Evolutionary conservation across 1,140 invertebrate genomes (phyloP), one percentile per base, ranked within the genome.

Genomic region (Aphis craccivora): DNA sequence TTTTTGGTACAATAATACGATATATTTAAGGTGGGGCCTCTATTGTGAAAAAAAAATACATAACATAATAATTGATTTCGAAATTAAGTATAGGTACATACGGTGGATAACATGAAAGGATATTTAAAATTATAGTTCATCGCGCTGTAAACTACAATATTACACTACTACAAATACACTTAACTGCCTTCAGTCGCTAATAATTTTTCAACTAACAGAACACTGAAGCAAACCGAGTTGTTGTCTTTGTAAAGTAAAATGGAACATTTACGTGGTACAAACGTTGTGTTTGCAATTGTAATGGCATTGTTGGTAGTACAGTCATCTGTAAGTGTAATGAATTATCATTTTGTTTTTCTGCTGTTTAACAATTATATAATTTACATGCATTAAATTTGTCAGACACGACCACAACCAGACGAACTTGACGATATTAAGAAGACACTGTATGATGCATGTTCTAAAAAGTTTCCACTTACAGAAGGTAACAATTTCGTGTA

Each of bases 41-140:
- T 14, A n/a, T 35, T n/a, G n/a, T n/a, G 60, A n/a, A n/a, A n/a
- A n/a, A n/a, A 76, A 5, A n/a, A 76, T n/a, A 76, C 4, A 76
- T 76, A 76, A 76, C 14, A 30, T 18, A 18, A n/a, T 76, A 76
- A 76, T 76, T 76, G 30, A 76, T 76, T 76, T n/a, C 30, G 14
- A 76, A 76, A 76, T 76, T 67, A 76, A 76, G 60, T 76, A 76
- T n/a, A 40, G 37, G 37, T 40, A 76, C 60, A 76, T n/a, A 18
- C 18, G 60, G 30, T n/a, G 1, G 60, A 76, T 25, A 30, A 76
- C 18, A 76, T 23, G n/a, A 23, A 40, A 83, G 81, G 81, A 37
- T 83, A 83, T 40, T 83, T 83, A 83, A 43, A 86, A 86, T 86
- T 86, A 86, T 43, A 43, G 83, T 43, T 43, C 23, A 86, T 86